Percentiles rank a stretch among this genome's conserved stretches.
Conservation (phyloP, 2,113 vertebrate genomes). For the Engystomops pustulosus region DNA sequence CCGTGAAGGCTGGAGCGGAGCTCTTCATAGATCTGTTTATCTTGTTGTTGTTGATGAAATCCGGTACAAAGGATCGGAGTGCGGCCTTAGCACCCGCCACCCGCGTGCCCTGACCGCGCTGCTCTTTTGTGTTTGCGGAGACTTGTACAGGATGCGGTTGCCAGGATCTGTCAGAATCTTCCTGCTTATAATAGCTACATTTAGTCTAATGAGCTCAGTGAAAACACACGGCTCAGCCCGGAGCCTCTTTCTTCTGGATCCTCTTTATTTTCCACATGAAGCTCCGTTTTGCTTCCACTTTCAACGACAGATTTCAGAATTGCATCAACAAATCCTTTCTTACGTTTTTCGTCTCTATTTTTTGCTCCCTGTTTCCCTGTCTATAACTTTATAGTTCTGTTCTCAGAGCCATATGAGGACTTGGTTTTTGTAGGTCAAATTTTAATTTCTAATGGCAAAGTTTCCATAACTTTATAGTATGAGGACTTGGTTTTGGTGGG, state of each 20-base stretch:
- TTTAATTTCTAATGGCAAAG: too few relatives aligned
- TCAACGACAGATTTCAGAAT: too few relatives aligned
- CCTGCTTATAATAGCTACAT: neutral
- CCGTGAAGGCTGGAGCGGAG: neutral
- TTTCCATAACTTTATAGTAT: too few relatives aligned
- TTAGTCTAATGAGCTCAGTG: slow-evolving; percentile 2
- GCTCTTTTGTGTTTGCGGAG: slow-evolving; percentile 7
- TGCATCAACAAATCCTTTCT: too few relatives aligned
- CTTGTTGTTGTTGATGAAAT: slow-evolving; percentile 12
- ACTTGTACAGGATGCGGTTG: neutral
- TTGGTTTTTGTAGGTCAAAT: too few relatives aligned
- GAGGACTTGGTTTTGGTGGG: too few relatives aligned
- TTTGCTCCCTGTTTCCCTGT: too few relatives aligned
- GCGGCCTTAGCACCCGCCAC: neutral
- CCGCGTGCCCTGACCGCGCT: neutral
- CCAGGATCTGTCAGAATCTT: neutral
- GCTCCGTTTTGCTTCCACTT: neutral
- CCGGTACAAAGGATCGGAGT: neutral
- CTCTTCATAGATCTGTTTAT: neutral
- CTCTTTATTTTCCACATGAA: neutral
- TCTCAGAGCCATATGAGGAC: too few relatives aligned
- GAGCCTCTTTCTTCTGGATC: neutral
- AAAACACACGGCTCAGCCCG: neutral
- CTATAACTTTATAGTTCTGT: too few relatives aligned
- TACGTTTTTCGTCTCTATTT: too few relatives aligned